These are phyloP conservation scores for Thalassaphorura encarpata DNA, from an alignment of 1,140 invertebrate genomes.

Conservation along the genomic window DNA sequence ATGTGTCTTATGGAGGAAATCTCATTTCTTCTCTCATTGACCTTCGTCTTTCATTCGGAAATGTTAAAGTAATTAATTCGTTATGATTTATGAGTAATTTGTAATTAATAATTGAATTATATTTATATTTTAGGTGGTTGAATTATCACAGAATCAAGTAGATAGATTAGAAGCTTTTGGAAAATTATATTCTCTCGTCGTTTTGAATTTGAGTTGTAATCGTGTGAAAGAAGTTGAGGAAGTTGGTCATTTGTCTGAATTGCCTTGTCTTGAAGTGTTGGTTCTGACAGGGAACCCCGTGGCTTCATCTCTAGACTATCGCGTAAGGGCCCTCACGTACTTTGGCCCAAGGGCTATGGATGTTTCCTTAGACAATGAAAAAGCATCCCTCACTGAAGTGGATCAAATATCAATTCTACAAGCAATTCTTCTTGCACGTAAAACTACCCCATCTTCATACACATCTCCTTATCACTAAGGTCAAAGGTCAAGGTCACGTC, in stretches of 20 bases:
- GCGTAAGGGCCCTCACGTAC: constrained; percentile 73
- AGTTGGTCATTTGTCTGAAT: constrained; percentile 60
- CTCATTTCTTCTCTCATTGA: constrained; percentile 40
- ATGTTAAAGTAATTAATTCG: no score
- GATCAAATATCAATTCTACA: constrained; percentile 82
- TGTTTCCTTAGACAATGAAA: constrained; percentile 75
- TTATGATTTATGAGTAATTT: no score
- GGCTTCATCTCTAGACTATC: constrained; percentile 73
- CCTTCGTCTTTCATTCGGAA: constrained; percentile 7
- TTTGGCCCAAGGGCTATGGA: constrained; percentile 66
- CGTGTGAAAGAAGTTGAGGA: constrained; percentile 67
- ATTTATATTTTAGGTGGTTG: constrained; percentile 80
- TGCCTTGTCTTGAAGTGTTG: constrained; percentile 78
- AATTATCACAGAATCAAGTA: constrained; percentile 76
- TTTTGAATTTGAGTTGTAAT: constrained; percentile 78
- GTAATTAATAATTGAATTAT: no score
- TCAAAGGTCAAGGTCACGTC: no score
- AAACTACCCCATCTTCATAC: no score
- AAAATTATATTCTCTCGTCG: constrained; percentile 73
- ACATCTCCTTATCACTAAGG: no score
- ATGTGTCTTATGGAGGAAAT: constrained; percentile 70
- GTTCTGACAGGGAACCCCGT: constrained; percentile 81
- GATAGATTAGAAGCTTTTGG: constrained; percentile 61
- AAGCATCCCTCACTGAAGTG: constrained; percentile 72
- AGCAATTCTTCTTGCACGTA: constrained; percentile 60